phyloP scores from a whole-genome alignment of 92 coral and sea anemone species.

The Montipora capitata region DNA sequence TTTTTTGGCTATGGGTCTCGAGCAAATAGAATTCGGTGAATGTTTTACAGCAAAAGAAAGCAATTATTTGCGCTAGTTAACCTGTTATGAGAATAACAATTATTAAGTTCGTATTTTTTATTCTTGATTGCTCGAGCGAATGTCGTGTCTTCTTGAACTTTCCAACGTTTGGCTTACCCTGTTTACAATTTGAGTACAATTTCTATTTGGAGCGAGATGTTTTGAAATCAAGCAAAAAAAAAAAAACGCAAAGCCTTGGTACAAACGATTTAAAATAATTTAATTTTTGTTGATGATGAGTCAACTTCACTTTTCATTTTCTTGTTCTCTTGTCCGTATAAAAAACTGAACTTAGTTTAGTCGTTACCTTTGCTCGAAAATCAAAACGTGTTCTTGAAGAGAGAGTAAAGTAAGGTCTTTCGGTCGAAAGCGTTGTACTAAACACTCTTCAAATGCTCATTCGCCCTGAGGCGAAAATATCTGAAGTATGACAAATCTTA shows the following conservation, averaged over 20 bases:
- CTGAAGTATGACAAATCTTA: not conserved
- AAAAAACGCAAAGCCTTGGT: not conserved
- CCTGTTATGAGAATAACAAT: conserved; percentile 28
- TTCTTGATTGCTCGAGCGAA: not conserved
- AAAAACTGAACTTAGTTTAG: not conserved
- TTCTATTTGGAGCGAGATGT: too few relatives aligned
- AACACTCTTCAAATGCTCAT: not conserved
- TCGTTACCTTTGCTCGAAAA: not conserved
- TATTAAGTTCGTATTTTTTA: not conserved
- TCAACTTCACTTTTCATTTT: not conserved
- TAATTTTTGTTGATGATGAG: not conserved
- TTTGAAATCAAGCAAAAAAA: not conserved
- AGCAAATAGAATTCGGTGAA: conserved; percentile 38
- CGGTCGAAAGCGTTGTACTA: not conserved
- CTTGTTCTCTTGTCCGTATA: not conserved
- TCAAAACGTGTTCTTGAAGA: not conserved
- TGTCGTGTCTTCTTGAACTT: not conserved
- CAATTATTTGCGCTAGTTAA: conserved; percentile 55
- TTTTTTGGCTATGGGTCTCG: conserved; percentile 31
- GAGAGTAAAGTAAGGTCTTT: not conserved
- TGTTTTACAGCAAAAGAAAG: conserved; percentile 12
- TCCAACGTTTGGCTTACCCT: too few relatives aligned
- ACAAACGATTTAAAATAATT: conserved; percentile 7
- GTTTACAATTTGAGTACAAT: too few relatives aligned
- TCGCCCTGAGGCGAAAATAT: conserved; percentile 38